These are phyloP conservation scores for Ormyrus thymus DNA, from an alignment of 2,888 invertebrate species.

Conservation along the genomic window DNA sequence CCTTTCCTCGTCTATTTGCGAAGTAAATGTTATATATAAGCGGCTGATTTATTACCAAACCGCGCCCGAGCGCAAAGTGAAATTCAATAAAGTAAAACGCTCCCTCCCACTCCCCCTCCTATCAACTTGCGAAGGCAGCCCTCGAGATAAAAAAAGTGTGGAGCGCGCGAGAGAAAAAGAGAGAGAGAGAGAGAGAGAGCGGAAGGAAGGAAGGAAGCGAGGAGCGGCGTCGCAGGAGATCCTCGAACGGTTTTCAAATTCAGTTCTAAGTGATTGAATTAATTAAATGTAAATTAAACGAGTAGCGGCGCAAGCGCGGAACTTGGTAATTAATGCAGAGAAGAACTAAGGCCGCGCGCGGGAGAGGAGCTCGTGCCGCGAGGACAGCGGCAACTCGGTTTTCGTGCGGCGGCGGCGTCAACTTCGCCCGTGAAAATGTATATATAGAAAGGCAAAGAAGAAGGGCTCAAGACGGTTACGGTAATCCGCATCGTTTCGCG, in stretches of 20 bases:
- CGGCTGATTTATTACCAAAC: constrained; percentile 47
- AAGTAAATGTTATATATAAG: constrained; percentile 41
- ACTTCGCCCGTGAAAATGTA: no score
- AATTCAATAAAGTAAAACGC: constrained; percentile 50
- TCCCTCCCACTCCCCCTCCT: neutral
- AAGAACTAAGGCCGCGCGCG: neutral
- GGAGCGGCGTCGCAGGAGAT: neutral
- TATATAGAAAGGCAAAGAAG: neutral
- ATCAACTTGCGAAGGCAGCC: neutral
- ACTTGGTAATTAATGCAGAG: constrained; percentile 47
- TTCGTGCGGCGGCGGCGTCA: neutral
- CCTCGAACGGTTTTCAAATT: constrained; percentile 40
- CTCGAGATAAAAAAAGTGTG: neutral
- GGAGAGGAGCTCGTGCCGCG: neutral
- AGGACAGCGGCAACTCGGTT: neutral
- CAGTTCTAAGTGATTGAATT: constrained; percentile 52
- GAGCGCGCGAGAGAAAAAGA: neutral
- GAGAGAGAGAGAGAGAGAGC: neutral
- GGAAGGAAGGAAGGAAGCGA: neutral
- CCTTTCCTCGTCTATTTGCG: constrained; percentile 31
- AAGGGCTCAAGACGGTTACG: constrained; percentile 6
- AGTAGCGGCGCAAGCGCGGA: constrained; percentile 25
- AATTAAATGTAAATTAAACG: constrained; percentile 55
- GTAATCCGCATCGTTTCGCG: constrained; percentile 25
- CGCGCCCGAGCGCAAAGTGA: constrained; percentile 30